These are phyloP conservation scores for Urocolius indicus DNA, from an alignment of 2,113 vertebrate genomes.

Conservation along the genomic window DNA sequence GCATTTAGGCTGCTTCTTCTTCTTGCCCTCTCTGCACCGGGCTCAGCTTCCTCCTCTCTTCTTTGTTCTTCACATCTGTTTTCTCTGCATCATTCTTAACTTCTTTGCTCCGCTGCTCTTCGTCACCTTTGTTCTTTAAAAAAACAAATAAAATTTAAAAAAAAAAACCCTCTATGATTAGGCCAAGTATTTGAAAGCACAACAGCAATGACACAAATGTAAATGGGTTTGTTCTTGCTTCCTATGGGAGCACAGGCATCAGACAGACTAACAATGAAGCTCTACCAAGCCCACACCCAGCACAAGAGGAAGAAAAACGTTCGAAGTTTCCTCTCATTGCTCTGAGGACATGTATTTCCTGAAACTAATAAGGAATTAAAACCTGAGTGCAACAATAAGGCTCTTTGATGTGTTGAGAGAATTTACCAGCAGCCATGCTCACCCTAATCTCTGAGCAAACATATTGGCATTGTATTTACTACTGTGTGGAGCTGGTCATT, in stretches of 20 bases:
- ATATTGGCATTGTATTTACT: neutral
- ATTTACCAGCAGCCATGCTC: neutral
- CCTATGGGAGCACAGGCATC: constrained; percentile 53
- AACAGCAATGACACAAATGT: constrained; percentile 34
- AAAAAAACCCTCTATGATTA: neutral
- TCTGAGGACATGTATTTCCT: constrained; percentile 58
- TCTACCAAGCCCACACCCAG: constrained; percentile 66
- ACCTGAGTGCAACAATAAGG: constrained; percentile 49
- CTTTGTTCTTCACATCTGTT: constrained; percentile 62
- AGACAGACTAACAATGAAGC: constrained; percentile 63
- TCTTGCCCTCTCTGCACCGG: neutral
- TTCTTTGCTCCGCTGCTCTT: constrained; percentile 32
- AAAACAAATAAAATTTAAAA: neutral
- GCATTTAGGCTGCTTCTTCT: constrained; percentile 46
- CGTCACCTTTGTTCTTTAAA: constrained; percentile 55
- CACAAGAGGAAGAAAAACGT: constrained; percentile 62
- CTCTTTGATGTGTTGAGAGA: constrained; percentile 45
- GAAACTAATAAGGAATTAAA: constrained; percentile 58
- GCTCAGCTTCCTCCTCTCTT: constrained; percentile 45
- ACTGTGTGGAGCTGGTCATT: neutral
- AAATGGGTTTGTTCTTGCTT: constrained; percentile 49
- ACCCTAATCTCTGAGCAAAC: constrained; percentile 15
- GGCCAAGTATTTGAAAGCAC: neutral
- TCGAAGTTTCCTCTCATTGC: constrained; percentile 69
- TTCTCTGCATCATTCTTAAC: constrained; percentile 47